Evolutionary conservation across 2,113 vertebrate species (phyloP), one percentile per base, ranked within the genome.

Genomic region (Thalassoma bifasciatum): DNA sequence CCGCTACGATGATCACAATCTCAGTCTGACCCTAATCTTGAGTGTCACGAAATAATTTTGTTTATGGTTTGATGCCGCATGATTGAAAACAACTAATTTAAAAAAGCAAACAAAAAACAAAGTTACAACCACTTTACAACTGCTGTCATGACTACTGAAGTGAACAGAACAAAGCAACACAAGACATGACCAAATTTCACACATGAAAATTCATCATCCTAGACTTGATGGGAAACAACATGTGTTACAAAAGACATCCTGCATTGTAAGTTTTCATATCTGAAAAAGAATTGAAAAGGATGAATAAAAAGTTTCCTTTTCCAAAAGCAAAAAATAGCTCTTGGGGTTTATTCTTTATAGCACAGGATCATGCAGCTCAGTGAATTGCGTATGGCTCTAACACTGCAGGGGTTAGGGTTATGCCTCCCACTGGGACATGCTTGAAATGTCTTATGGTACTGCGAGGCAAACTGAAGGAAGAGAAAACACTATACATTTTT

Each of bases 391-490:
- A 58, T 74, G 38, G 26, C 42, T 50, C 49, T 65, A 30, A n/a
- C 19, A 49, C 59, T 66, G 66, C 36, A 57, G 71, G 65, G 70
- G 51, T 40, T 54, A 13, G 66, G 44, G 26, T 22, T 84, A 58
- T 23, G 19, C 11, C 22, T 76, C 67, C 63, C 72, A 54, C 54
- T 62, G 67, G 81, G 54, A 58, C 54, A 59, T 34, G 30, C 44
- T 70, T 38, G 54, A 66, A 69, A 70, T 66, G 56, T 72, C 40
- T 54, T 70, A 23, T 54, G 19, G 21, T 22, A 56, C 37, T 36
- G 19, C 36, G 17, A 79, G 65, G 64, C 57, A 56, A 34, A 40
- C 30, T 34, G 38, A 36, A 59, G 40, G 17, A 24, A 50, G 52
- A 40, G 9, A 58, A 61, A 78, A 56, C 26, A 53, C n/a, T 57